Conservation (phyloP, 2,113 vertebrate genomes). For the Lycaon pictus region DNA sequence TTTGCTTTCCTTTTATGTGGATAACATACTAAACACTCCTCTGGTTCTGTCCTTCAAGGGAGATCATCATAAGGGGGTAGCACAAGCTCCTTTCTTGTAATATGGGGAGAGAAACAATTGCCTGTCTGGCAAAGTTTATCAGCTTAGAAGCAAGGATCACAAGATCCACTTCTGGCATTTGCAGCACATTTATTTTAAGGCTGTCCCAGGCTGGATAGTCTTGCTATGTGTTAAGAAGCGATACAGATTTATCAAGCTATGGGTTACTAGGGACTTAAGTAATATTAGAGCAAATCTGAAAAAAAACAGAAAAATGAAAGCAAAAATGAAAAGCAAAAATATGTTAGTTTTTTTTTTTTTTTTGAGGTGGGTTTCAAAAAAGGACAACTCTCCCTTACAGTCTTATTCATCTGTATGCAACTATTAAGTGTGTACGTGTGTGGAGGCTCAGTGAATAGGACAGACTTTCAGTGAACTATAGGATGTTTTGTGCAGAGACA, state of each 20-base stretch:
- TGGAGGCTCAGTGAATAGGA: neutral
- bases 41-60: neutral
- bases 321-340: slow-evolving; percentile 12
- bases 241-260: neutral
- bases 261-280: neutral
- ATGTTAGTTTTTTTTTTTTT: neutral
- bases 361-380: neutral
- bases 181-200: neutral
- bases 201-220: neutral
- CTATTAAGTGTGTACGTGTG: neutral
- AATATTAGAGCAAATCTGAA: neutral
- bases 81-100: slow-evolving; percentile 2
- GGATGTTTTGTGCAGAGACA: neutral
- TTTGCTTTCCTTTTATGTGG: neutral
- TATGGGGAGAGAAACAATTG: neutral
- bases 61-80: neutral
- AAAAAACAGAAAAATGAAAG: neutral
- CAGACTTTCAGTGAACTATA: neutral
- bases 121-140: neutral
- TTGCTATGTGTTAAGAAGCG: neutral
- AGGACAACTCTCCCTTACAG: neutral
- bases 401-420: neutral
- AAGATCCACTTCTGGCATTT: slow-evolving; percentile 8
- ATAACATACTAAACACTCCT: neutral
- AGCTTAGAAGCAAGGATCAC: neutral